Evolutionary conservation across 1,140 invertebrate species (phyloP).

Genomic region (Andrena cerasifolii): DNA sequence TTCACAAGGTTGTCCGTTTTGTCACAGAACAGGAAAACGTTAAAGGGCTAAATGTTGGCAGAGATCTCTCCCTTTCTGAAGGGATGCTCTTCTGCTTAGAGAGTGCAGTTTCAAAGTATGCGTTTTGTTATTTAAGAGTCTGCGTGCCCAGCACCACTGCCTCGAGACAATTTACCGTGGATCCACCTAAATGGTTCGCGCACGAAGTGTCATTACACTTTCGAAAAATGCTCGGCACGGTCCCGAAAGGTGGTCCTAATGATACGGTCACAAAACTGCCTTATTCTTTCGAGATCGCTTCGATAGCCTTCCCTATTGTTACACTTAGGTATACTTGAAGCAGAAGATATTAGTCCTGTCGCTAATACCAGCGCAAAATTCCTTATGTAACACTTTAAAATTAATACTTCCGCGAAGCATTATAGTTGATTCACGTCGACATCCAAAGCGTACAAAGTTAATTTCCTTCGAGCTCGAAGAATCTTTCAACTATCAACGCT

Average conservation of each 20-base stretch:
- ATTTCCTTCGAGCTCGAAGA: not conserved
- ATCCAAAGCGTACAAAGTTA: too few relatives aligned
- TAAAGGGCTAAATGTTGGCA: not conserved
- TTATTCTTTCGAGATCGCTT: not conserved
- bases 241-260: constrained; percentile 65
- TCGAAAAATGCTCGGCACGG: constrained; percentile 46
- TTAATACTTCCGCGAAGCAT: too few relatives aligned
- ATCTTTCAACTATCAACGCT: too few relatives aligned
- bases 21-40: not conserved
- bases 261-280: constrained; percentile 58
- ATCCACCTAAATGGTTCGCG: constrained; percentile 61
- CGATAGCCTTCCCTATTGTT: not conserved
- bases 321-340: not conserved
- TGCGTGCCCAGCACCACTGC: constrained; percentile 51
- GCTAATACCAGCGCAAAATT: too few relatives aligned
- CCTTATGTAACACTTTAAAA: too few relatives aligned
- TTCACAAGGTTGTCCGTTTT: too few relatives aligned
- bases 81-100: constrained; percentile 49
- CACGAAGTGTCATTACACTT: constrained; percentile 64
- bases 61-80: too few relatives aligned
- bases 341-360: too few relatives aligned
- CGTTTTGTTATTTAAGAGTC: constrained; percentile 53
- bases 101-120: constrained; percentile 59
- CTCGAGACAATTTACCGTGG: constrained; percentile 50
- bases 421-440: too few relatives aligned